phyloP scores from a whole-genome alignment of 2,797 vertebrate species.

The Gambelia wislizenii region DNA sequence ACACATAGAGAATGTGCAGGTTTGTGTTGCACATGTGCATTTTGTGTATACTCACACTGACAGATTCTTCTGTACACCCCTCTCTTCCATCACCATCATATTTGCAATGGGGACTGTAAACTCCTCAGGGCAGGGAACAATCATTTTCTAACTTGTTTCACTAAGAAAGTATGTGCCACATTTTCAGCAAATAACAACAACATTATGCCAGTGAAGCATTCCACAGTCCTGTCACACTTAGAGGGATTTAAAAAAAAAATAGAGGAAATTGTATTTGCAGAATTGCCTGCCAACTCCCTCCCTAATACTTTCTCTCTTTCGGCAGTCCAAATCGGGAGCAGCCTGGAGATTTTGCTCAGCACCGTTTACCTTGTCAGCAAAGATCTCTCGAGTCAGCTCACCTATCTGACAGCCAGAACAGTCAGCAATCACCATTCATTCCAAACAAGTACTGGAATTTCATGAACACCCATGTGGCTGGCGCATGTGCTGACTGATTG shows the following conservation, averaged over 20 bases:
- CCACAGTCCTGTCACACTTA: not conserved
- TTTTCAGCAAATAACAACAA: not conserved
- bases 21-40: not conserved
- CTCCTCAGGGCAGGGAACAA: not conserved
- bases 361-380: not conserved
- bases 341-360: not conserved
- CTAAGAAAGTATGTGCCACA: not conserved
- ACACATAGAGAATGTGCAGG: not conserved
- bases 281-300: not conserved
- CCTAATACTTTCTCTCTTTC: accelerated
- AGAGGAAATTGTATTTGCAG: not conserved
- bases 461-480: not conserved
- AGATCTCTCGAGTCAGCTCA: not conserved
- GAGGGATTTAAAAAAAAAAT: not conserved
- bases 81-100: not conserved
- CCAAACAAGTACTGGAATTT: not conserved
- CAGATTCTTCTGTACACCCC: not conserved
- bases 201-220: not conserved
- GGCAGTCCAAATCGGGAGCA: accelerated
- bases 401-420: not conserved
- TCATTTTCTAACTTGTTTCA: not conserved
- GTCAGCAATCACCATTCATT: not conserved
- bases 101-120: not conserved
- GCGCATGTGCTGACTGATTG: too few species aligned
- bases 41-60: not conserved